phyloP scores from a whole-genome alignment of 2,797 vertebrate species.

The Sibirionetta formosa region DNA sequence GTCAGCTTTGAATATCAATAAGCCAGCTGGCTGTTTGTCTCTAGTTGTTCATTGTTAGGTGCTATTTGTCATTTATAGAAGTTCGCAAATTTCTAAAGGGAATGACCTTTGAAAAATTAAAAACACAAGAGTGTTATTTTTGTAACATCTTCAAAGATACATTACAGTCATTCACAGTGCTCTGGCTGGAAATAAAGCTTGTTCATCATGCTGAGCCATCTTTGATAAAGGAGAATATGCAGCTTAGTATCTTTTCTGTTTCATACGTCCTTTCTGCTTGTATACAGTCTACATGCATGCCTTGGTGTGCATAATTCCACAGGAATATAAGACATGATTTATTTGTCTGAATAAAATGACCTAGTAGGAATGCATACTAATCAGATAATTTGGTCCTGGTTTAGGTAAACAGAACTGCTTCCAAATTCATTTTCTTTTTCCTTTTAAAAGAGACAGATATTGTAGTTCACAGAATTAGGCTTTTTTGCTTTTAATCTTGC shows the following conservation, averaged over 20 bases:
- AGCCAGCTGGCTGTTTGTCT: conserved; percentile 14
- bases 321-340: background rate
- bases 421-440: background rate
- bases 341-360: background rate
- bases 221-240: fast-evolving
- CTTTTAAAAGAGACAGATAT: background rate
- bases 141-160: background rate
- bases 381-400: background rate
- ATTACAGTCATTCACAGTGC: background rate
- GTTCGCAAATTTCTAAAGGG: background rate
- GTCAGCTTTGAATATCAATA: background rate
- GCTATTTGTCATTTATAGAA: background rate
- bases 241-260: background rate
- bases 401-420: background rate
- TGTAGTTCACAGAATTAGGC: background rate
- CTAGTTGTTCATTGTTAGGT: background rate
- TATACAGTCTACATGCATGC: fast-evolving
- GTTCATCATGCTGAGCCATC: background rate
- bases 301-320: background rate
- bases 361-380: background rate
- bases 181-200: background rate
- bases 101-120: conserved; percentile 3
- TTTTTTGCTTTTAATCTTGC: background rate
- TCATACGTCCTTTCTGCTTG: background rate
- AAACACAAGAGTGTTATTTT: background rate